These are phyloP conservation scores for Allophyes oxyacanthae DNA, from an alignment of 2,888 invertebrate genomes.

Conservation along the genomic window DNA sequence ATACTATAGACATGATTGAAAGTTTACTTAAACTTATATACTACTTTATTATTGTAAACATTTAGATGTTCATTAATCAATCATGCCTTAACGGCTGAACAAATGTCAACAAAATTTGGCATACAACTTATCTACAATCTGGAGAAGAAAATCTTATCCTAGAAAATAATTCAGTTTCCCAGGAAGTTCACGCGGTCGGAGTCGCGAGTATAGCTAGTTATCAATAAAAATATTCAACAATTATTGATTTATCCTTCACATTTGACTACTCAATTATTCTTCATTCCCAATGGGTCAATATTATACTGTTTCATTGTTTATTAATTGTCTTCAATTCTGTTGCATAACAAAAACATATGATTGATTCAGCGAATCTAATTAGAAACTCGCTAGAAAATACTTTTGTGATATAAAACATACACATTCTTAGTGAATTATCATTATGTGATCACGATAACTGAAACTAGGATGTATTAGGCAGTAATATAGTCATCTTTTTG, in stretches of 20 bases:
- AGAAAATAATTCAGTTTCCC: too few species aligned
- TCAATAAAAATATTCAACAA: background rate
- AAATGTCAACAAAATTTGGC: too few species aligned
- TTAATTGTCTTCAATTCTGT: conserved; percentile 33
- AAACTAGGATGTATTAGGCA: background rate
- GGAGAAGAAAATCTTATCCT: too few species aligned
- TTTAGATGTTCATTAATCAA: too few species aligned
- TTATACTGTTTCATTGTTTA: conserved; percentile 18
- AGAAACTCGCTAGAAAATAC: conserved; percentile 8
- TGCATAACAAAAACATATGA: conserved; percentile 61
- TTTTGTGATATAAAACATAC: conserved; percentile 4
- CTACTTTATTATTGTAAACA: too few species aligned
- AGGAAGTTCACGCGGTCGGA: too few species aligned
- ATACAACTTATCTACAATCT: too few species aligned
- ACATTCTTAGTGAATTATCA: background rate
- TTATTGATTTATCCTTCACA: background rate
- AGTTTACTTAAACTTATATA: too few species aligned
- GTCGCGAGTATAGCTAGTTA: too few species aligned
- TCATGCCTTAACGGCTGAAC: too few species aligned
- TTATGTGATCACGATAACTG: background rate
- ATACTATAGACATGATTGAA: too few species aligned
- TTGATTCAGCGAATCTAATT: conserved; percentile 15
- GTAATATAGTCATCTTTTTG: conserved; percentile 15
- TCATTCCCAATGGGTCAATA: conserved; percentile 4
- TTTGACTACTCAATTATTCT: background rate